These are phyloP conservation scores for Liparis tanakae DNA, from an alignment of 2,797 vertebrate species.

Conservation along the genomic window DNA sequence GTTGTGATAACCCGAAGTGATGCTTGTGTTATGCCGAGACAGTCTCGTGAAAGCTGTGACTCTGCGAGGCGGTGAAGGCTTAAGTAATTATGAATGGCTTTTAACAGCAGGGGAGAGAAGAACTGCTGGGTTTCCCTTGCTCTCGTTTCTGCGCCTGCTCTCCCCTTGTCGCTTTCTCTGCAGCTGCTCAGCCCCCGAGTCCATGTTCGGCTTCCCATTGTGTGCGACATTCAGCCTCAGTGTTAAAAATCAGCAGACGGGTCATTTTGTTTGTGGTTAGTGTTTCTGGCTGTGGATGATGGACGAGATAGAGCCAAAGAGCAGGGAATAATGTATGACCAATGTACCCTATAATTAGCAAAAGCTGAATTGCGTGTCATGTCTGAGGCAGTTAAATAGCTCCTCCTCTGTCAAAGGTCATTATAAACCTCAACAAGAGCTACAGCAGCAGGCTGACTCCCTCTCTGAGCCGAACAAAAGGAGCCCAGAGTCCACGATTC, in stretches of 20 bases:
- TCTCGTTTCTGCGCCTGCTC: conserved; percentile 44
- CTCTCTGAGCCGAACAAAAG: conserved; percentile 42
- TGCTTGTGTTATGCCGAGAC: conserved; percentile 36
- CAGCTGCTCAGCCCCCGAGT: conserved; percentile 10
- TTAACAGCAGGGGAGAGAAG: conserved; percentile 68
- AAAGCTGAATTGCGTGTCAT: conserved; percentile 79
- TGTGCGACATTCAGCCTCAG: conserved; percentile 60
- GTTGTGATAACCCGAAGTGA: conserved; percentile 51
- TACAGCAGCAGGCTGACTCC: conserved; percentile 34
- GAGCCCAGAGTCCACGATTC: conserved; percentile 55
- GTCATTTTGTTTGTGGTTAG: conserved; percentile 69
- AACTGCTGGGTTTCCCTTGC: conserved; percentile 58
- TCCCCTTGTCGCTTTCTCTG: conserved; percentile 16
- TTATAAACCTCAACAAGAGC: conserved; percentile 56
- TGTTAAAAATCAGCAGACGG: conserved; percentile 71
- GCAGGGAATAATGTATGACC: conserved; percentile 78
- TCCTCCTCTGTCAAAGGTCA: conserved; percentile 69
- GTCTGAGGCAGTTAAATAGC: conserved; percentile 72
- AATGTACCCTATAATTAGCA: conserved; percentile 80
- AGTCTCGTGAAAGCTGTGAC: conserved; percentile 45
- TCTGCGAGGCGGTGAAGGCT: conserved; percentile 44
- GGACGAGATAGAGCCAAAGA: conserved; percentile 59
- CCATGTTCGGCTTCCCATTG: conserved; percentile 37
- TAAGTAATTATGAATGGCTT: conserved; percentile 76
- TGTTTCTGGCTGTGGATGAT: conserved; percentile 43